Evolutionary conservation across 1,140 invertebrate genomes (phyloP).

Genomic region (Bombus superbus): DNA sequence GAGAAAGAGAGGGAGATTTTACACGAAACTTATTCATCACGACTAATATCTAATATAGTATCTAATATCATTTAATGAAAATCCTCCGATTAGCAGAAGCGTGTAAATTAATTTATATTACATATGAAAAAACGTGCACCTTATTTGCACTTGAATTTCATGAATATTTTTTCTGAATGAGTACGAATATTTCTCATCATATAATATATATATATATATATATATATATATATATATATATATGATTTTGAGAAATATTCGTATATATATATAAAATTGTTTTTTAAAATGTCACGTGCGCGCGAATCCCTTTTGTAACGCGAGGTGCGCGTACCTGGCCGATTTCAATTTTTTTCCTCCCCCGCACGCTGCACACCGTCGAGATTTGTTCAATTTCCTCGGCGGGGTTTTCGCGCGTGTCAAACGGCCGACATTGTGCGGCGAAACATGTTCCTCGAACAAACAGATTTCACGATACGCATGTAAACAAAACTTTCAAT

Average conservation of each 20-base stretch:
- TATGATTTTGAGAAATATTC: no score
- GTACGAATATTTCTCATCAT: no score
- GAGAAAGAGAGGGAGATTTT: no score
- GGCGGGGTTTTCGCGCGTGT: slow-evolving; percentile 22
- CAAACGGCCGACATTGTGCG: slow-evolving; percentile 33
- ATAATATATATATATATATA: no score
- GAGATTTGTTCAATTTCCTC: slow-evolving; percentile 46
- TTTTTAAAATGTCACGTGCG: no score
- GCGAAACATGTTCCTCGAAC: slow-evolving; percentile 35
- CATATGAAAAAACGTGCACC: background rate
- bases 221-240: no score
- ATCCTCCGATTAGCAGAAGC: no score
- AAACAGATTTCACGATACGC: slow-evolving; percentile 43
- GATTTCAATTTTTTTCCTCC: slow-evolving; percentile 5
- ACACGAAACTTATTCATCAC: no score
- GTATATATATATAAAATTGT: background rate
- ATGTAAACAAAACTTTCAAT: slow-evolving; percentile 51
- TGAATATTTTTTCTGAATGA: background rate
- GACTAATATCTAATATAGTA: no score
- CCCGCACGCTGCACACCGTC: background rate
- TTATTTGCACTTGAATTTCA: background rate
- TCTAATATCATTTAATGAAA: no score
- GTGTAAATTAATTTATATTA: no score
- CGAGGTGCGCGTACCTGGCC: background rate
- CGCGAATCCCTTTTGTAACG: slow-evolving; percentile 8